Percentiles rank a stretch among this genome's conserved stretches.
Evolutionary conservation across 2,113 vertebrate genomes (phyloP).

Genomic region (Mola mola): DNA sequence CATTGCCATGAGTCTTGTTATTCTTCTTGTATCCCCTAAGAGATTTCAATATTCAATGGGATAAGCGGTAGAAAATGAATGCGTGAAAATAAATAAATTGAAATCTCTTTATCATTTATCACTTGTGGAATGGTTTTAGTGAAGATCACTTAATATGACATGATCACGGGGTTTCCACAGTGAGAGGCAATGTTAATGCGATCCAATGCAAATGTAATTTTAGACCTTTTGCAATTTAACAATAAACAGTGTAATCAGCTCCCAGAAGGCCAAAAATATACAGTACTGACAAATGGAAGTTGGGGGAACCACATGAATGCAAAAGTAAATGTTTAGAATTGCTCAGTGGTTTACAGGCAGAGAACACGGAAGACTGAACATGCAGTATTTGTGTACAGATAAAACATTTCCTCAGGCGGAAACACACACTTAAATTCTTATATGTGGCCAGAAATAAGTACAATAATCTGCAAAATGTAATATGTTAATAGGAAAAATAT

Average conservation of each 20-base stretch:
- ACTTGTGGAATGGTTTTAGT: too few species aligned
- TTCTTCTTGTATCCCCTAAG: not conserved
- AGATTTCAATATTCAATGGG: too few species aligned
- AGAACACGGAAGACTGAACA: constrained; percentile 11
- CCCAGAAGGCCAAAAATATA: constrained; percentile 34
- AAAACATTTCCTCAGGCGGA: constrained; percentile 2
- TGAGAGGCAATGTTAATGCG: not conserved
- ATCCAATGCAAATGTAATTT: constrained; percentile 29
- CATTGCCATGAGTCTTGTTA: constrained; percentile 25
- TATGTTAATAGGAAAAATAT: too few species aligned
- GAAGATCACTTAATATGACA: not conserved
- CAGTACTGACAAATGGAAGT: constrained; percentile 10
- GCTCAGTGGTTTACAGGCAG: constrained; percentile 10
- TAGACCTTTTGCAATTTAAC: constrained; percentile 16
- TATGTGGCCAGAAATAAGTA: not conserved
- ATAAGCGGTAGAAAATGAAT: too few species aligned
- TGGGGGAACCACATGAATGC: constrained; percentile 21
- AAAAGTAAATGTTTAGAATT: constrained; percentile 43
- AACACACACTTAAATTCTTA: constrained; percentile 1
- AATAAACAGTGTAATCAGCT: constrained; percentile 29
- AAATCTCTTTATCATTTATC: too few species aligned
- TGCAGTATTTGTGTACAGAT: not conserved
- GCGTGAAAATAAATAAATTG: too few species aligned
- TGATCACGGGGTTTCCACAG: not conserved
- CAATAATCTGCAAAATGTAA: not conserved